Evolutionary conservation across 1,140 invertebrate genomes (phyloP).

Genomic region (Antheraea mylitta): DNA sequence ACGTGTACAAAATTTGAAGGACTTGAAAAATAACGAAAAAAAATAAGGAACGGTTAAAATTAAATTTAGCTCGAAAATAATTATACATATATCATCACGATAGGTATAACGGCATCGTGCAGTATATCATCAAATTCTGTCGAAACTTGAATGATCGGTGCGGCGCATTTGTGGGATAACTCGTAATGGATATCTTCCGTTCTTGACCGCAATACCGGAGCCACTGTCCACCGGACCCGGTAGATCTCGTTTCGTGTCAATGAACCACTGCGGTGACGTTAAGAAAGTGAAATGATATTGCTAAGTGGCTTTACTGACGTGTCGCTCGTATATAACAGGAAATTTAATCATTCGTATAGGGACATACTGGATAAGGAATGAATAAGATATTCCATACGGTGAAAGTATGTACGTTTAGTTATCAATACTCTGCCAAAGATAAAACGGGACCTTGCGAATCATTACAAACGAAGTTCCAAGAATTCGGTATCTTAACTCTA

Average conservation of each 20-base stretch:
- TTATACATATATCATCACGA: background rate
- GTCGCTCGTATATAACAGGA: background rate
- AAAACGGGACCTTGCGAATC: too few relatives aligned
- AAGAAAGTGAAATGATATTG: conserved; percentile 13
- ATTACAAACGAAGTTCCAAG: too few relatives aligned
- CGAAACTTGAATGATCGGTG: conserved; percentile 13
- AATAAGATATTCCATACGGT: too few relatives aligned
- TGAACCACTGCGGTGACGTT: conserved; percentile 17
- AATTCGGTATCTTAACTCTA: too few relatives aligned
- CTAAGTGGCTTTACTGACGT: background rate
- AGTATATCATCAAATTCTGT: background rate
- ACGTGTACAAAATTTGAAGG: too few relatives aligned
- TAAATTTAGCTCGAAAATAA: too few relatives aligned
- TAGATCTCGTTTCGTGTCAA: conserved; percentile 21
- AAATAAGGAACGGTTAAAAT: too few relatives aligned
- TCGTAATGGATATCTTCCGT: conserved; percentile 39
- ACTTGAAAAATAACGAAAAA: too few relatives aligned
- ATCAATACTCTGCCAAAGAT: too few relatives aligned
- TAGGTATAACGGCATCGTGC: background rate
- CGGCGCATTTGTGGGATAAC: conserved; percentile 28
- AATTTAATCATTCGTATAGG: background rate
- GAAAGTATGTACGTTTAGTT: too few relatives aligned
- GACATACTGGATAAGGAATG: background rate
- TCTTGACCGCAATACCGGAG: conserved; percentile 27
- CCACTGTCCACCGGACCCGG: conserved; percentile 23